These are phyloP conservation scores for Saimiri boliviensis DNA, from an alignment of 2,113 vertebrate genomes.

Conservation along the genomic window DNA sequence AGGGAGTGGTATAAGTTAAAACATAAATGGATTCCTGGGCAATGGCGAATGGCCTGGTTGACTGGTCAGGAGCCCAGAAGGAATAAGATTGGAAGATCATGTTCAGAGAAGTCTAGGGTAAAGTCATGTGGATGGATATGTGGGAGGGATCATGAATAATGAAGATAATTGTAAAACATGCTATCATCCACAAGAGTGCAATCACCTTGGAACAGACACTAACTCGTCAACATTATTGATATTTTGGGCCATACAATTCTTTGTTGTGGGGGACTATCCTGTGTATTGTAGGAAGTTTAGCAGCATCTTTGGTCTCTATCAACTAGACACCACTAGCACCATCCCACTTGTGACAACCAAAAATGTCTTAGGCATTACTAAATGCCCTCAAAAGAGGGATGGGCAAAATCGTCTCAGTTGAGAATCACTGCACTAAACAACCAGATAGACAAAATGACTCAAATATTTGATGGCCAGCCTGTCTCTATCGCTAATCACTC, in stretches of 20 bases:
- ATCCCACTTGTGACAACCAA: background rate
- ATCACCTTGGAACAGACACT: background rate
- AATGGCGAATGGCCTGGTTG: background rate
- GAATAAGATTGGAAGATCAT: background rate
- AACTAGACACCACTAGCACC: background rate
- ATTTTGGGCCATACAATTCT: background rate
- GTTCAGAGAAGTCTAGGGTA: background rate
- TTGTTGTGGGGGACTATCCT: background rate
- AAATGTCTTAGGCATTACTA: background rate
- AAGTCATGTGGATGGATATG: background rate
- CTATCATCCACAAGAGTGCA: background rate
- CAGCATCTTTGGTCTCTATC: background rate
- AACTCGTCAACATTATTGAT: background rate
- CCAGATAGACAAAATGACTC: background rate
- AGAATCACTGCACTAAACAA: background rate
- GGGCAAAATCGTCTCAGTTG: background rate
- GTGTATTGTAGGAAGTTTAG: background rate
- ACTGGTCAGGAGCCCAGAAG: background rate
- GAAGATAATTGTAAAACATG: background rate
- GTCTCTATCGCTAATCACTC: background rate
- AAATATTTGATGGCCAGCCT: background rate
- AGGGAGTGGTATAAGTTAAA: background rate
- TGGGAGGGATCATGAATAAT: background rate
- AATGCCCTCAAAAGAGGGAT: background rate
- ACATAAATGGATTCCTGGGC: background rate